These are phyloP conservation scores for Temnothorax longispinosus DNA, from an alignment of 1,140 invertebrate species.

Conservation along the genomic window DNA sequence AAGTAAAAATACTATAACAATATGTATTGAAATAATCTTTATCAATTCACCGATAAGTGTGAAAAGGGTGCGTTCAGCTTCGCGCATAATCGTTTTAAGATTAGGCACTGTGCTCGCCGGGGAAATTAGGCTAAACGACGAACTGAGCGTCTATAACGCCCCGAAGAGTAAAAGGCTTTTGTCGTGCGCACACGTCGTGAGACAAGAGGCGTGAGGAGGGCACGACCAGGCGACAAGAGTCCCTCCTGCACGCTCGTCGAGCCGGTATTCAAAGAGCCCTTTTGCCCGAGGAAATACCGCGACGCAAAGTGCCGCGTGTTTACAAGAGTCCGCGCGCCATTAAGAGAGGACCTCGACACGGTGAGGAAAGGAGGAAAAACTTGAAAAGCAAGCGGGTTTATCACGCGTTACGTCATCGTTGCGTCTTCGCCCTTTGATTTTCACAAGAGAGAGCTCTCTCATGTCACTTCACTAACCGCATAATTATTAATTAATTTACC, in stretches of 20 bases:
- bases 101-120: conserved; percentile 36
- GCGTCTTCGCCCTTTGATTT: conserved; percentile 44
- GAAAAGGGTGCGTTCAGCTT: neutral
- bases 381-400: conserved; percentile 38
- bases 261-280: conserved; percentile 65
- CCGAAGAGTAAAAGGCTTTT: conserved; percentile 59
- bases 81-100: conserved; percentile 22
- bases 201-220: conserved; percentile 32
- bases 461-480: neutral
- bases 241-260: conserved; percentile 37
- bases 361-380: conserved; percentile 2
- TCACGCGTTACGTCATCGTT: conserved; percentile 29
- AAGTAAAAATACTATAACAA: neutral
- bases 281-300: conserved; percentile 60
- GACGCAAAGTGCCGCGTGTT: conserved; percentile 59
- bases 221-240: conserved; percentile 28
- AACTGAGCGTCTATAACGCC: conserved; percentile 47
- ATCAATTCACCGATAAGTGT: neutral
- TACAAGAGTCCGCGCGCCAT: conserved; percentile 60
- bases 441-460: neutral
- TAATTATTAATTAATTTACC: conserved; percentile 46
- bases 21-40: neutral
- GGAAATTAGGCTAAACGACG: conserved; percentile 64
- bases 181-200: conserved; percentile 33
- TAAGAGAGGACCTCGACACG: conserved; percentile 15